Percentiles rank a stretch among this genome's conserved stretches.
These are phyloP conservation scores for Noturus placidus DNA, from an alignment of 2,113 vertebrate genomes.

Conservation along the genomic window DNA sequence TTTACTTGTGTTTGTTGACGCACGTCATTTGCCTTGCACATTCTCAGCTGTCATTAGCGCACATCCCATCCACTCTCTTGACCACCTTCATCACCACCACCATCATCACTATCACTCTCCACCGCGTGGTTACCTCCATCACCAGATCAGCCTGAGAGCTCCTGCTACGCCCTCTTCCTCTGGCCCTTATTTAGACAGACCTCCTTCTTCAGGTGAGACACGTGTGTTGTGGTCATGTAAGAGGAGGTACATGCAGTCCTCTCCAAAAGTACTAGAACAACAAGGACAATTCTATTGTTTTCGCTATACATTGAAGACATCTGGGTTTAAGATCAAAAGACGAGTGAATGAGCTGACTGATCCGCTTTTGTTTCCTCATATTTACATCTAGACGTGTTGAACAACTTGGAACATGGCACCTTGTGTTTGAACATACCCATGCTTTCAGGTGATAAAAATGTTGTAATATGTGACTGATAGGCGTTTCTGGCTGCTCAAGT, in stretches of 20 bases:
- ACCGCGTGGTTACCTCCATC: constrained; percentile 90
- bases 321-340: no score
- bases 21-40: constrained; percentile 61
- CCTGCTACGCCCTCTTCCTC: constrained; percentile 80
- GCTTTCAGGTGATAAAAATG: no score
- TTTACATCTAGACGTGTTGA: no score
- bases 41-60: constrained; percentile 99
- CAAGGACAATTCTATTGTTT: no score
- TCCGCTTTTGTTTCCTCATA: no score
- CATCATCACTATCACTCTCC: constrained; percentile 77
- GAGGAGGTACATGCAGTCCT: not conserved
- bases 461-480: no score
- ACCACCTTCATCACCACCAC: constrained; percentile 98
- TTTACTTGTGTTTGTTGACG: constrained; percentile 54
- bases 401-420: no score
- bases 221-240: constrained; percentile 26
- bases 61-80: constrained; percentile 99
- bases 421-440: no score
- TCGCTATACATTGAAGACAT: no score
- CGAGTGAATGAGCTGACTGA: no score
- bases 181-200: constrained; percentile 89
- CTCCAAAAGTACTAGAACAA: no score
- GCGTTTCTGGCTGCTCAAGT: no score
- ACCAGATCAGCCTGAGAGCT: constrained; percentile 84
- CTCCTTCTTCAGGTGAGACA: constrained; percentile 91